phyloP scores from a whole-genome alignment of 1,140 invertebrate genomes.

The Paralvinella palmiformis region DNA sequence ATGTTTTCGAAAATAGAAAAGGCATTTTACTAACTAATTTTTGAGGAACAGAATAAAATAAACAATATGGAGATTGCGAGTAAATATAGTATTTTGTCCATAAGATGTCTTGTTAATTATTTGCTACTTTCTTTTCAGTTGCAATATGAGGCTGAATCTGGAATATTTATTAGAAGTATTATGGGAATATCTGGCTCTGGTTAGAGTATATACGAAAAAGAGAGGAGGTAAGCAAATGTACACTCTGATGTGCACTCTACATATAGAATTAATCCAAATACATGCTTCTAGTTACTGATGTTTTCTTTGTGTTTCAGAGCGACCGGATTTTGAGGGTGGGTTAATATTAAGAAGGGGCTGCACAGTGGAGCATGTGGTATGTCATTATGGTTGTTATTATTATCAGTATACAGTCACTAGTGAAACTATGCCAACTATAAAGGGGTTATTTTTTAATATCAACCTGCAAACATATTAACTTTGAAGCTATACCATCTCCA shows the following conservation, averaged over 20 bases:
- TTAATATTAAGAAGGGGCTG: slow-evolving; percentile 88
- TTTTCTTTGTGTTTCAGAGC: slow-evolving; percentile 54
- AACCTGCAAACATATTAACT: no score
- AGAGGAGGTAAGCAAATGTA: slow-evolving; percentile 60
- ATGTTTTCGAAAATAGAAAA: no score
- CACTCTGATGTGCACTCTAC: slow-evolving; percentile 30
- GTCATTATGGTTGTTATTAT: slow-evolving; percentile 15
- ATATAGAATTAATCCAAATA: neutral
- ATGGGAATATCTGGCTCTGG: slow-evolving; percentile 91
- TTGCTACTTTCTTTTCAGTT: no score
- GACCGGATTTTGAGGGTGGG: slow-evolving; percentile 91
- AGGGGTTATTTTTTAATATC: no score
- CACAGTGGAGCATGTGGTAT: slow-evolving; percentile 81
- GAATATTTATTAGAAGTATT: slow-evolving; percentile 88
- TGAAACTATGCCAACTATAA: no score
- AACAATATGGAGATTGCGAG: no score
- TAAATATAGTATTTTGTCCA: no score
- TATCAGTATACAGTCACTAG: slow-evolving; percentile 10
- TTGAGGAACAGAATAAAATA: no score
- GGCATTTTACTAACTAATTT: no score
- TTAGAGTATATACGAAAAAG: slow-evolving; percentile 98
- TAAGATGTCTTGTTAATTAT: no score
- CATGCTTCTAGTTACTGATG: neutral
- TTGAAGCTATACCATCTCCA: no score
- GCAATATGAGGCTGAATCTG: slow-evolving; percentile 98